Evolutionary conservation across 2,113 vertebrate genomes (phyloP), one percentile per base, ranked within the genome.

Genomic region (Pseudorectes ferrugineus): DNA sequence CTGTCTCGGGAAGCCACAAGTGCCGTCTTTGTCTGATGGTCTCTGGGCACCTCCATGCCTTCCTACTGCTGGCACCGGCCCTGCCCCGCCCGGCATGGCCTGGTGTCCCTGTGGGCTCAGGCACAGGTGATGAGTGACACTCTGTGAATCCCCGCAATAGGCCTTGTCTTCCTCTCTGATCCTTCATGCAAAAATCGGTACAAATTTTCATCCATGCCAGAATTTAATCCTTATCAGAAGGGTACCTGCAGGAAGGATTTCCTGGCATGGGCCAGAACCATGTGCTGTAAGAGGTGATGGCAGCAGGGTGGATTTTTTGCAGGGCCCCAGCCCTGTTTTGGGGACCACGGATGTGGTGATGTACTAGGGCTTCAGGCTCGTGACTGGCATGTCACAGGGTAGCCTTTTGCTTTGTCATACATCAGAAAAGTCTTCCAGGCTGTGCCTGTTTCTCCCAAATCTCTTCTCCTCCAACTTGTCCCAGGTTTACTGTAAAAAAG

Each of bases 141-240:
- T 15, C 14, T 12, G 11, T 12, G 36, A 40, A 29, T 26, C 22
- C 22, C 9, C 16, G 2, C 31, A 5, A 0, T 0, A 11, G 48
- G 5, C 54, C 48, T 40, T 29, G 49, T 6, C 35, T 35, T 48
- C 21, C 5, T 51, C 26, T n/a, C 48, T 13, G 38, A 23, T n/a
- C 23, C 26, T 4, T 33, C 29, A 3, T 6, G 23, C 26, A 33
- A 55, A 31, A 55, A 11, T 12, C 2, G 4, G 23, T 24, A 16
- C 36, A 26, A n/a, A 14, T 12, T 25, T 68, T 43, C 24, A 55
- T 12, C 25, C 11, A 2, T 28, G 61, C 40, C 45, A 36, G 12
- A 43, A 51, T 66, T 73, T n/a, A 36, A 11, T 43, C 14, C 59
- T 38, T 14, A 36, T 25, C 22, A 35, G 35, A 62, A 40, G 17